A percentile compares a stretch with the other conserved stretches of the same genome.
These are phyloP conservation scores for Gorsachius magnificus DNA, from an alignment of 2,797 vertebrate genomes.

Conservation along the genomic window DNA sequence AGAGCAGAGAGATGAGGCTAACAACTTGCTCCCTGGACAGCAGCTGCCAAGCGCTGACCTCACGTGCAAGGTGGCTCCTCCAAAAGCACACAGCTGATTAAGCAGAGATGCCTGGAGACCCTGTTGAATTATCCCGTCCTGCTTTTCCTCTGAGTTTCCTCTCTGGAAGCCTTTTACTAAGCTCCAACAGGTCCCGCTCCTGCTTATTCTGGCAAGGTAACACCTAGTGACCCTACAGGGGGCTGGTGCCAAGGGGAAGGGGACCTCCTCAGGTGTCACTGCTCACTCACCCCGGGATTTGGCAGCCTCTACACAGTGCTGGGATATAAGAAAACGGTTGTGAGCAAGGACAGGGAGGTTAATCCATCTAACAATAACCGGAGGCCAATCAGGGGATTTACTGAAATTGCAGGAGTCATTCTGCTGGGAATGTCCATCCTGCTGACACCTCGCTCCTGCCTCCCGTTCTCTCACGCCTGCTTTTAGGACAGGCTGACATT, in stretches of 20 bases:
- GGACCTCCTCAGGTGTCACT: neutral
- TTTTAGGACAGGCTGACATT: neutral
- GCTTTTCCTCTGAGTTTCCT: neutral
- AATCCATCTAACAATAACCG: neutral
- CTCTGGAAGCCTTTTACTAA: neutral
- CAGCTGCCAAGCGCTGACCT: neutral
- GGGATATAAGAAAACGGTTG: neutral
- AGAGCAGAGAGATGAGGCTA: neutral
- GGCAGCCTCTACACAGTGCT: neutral
- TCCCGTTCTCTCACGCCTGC: neutral
- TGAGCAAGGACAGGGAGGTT: neutral
- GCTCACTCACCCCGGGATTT: neutral
- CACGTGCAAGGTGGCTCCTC: neutral
- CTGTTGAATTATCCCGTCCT: rapidly evolving
- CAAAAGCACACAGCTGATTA: neutral
- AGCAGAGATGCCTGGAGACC: neutral
- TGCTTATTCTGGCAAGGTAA: neutral
- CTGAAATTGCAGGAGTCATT: neutral
- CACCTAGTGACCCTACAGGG: neutral
- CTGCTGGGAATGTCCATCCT: neutral
- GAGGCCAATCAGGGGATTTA: neutral
- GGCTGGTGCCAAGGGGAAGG: neutral
- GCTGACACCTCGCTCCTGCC: neutral
- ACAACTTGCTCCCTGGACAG: neutral
- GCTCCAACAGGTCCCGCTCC: neutral